Evolutionary conservation across 2,797 vertebrate genomes (phyloP).

Genomic region (Borostomias antarcticus): DNA sequence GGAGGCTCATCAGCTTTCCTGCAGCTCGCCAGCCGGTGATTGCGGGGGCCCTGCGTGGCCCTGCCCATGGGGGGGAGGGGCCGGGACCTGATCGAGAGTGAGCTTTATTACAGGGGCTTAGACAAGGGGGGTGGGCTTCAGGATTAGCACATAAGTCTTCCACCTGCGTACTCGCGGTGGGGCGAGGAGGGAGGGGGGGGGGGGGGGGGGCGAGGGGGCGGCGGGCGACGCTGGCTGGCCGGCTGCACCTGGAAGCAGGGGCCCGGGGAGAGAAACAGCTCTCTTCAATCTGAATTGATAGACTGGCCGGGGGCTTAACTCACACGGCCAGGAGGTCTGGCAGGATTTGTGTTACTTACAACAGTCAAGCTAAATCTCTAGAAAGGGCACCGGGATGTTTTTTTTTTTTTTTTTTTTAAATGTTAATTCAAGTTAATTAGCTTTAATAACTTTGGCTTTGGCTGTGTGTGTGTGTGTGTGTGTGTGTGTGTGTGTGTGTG

Average conservation of each 20-base stretch:
- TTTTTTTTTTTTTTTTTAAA: too few relatives aligned
- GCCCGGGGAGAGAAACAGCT: conserved; percentile 66
- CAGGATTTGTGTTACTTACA: conserved; percentile 73
- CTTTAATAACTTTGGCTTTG: conserved; percentile 67
- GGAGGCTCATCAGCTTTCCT: conserved; percentile 81
- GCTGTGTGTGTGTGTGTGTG: conserved; percentile 52
- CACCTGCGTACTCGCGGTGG: conserved; percentile 75
- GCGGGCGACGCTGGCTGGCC: conserved; percentile 52
- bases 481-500: conserved; percentile 13
- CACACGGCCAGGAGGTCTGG: conserved; percentile 62
- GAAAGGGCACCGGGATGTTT: conserved; percentile 60
- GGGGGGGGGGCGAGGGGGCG: too few relatives aligned
- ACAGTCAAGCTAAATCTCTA: conserved; percentile 67
- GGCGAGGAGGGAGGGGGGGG: too few relatives aligned
- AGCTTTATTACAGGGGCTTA: conserved; percentile 78
- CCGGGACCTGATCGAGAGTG: conserved; percentile 76
- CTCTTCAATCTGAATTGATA: conserved; percentile 75
- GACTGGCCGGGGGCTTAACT: conserved; percentile 75
- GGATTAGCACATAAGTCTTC: conserved; percentile 78
- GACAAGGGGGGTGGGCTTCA: conserved; percentile 68
- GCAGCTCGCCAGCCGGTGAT: conserved; percentile 76
- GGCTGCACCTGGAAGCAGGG: conserved; percentile 57
- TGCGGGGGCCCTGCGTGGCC: conserved; percentile 70
- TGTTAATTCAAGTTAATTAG: conserved; percentile 75
- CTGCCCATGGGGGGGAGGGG: conserved; percentile 61